Conservation (phyloP, 2,888 invertebrate species). For the Caenorhabditis drosophilae region DNA sequence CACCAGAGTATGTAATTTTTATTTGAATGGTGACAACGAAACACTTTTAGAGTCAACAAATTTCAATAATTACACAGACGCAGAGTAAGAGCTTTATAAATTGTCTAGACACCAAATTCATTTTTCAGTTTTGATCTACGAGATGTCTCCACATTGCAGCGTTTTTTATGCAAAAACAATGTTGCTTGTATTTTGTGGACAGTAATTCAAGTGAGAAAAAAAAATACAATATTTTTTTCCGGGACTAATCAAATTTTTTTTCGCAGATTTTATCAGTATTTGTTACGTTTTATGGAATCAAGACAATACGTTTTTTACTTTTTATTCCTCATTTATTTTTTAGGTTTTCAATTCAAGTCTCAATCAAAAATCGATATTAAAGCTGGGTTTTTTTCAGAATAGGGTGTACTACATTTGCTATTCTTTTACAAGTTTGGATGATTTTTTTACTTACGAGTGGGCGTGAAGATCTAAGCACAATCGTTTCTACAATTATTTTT, state of each 20-base stretch:
- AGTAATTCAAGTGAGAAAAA: too few relatives aligned
- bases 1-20: slow-evolving; percentile 45
- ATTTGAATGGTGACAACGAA: too few relatives aligned
- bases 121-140: not conserved
- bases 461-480: not conserved
- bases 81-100: too few relatives aligned
- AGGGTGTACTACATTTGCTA: slow-evolving; percentile 4
- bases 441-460: slow-evolving; percentile 3
- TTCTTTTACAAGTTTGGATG: slow-evolving; percentile 10
- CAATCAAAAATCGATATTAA: slow-evolving; percentile 9
- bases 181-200: slow-evolving; percentile 49
- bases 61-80: not conserved
- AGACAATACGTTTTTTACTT: slow-evolving; percentile 46
- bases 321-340: slow-evolving; percentile 61
- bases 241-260: too few relatives aligned
- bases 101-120: too few relatives aligned
- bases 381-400: slow-evolving; percentile 4
- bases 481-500: slow-evolving; percentile 3
- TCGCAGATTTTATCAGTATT: slow-evolving; percentile 47
- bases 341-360: slow-evolving; percentile 42
- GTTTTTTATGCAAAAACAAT: slow-evolving; percentile 18
- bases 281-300: slow-evolving; percentile 62
- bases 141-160: not conserved
- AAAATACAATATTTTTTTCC: too few relatives aligned
- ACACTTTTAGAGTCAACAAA: not conserved